Percentiles rank a stretch among this genome's conserved stretches.
Conservation (phyloP, 2,888 invertebrate genomes). For the Therioaphis trifolii region DNA sequence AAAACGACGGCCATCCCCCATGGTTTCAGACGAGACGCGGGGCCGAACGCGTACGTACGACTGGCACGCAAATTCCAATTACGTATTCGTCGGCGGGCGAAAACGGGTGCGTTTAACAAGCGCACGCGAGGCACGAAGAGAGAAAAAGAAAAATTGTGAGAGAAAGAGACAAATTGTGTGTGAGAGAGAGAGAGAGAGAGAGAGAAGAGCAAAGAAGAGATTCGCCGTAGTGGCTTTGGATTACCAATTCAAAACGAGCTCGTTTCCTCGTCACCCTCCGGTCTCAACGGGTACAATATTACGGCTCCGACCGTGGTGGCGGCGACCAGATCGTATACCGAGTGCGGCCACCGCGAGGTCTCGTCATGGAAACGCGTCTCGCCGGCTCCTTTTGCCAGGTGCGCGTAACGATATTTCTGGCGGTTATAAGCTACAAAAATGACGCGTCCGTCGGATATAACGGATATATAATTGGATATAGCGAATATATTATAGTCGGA, state of each 20-base stretch:
- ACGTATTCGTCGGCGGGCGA: slow-evolving; percentile 48
- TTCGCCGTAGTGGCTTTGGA: slow-evolving; percentile 25
- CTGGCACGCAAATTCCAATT: slow-evolving; percentile 47
- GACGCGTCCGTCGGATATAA: not conserved
- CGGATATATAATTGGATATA: no score
- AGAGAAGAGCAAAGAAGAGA: no score
- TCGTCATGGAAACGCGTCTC: no score
- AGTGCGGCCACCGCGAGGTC: no score
- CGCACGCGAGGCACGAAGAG: not conserved
- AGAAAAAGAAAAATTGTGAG: not conserved
- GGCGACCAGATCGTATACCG: not conserved
- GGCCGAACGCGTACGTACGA: no score
- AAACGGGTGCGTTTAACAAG: slow-evolving; percentile 58
- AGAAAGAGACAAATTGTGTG: no score
- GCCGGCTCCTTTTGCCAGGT: no score
- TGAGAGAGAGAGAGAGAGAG: no score
- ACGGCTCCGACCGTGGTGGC: not conserved
- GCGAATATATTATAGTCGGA: no score
- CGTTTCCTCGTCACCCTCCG: slow-evolving; percentile 18
- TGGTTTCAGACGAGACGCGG: no score
- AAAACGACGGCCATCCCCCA: no score
- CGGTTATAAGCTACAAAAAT: not conserved
- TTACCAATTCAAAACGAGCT: slow-evolving; percentile 59
- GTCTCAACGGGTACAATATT: slow-evolving; percentile 28
- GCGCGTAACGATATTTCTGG: no score